Base-by-base conservation (phyloP, 2,113 vertebrate species). In the Scolopax mira region DNA sequence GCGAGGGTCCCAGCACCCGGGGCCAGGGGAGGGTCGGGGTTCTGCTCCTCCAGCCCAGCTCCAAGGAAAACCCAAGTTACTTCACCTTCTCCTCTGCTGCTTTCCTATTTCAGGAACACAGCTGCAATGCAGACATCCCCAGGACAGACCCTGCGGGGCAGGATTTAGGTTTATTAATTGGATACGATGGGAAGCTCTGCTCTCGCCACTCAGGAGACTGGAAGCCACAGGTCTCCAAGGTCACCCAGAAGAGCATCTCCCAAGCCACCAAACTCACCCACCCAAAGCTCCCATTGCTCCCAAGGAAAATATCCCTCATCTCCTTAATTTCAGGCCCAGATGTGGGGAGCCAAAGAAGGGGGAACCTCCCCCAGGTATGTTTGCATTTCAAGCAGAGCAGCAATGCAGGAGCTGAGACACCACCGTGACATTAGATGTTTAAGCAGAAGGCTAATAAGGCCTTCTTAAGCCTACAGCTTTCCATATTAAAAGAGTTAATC, bases 1-100 rank as follows among this genome's bases (percentile, higher is more conserved):
- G 64, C 0, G 0, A 37, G 42, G 33, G 10, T 62, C 42, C 62
- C 71, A 31, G 62, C 17, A 54, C 3, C 61, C 41, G 4, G 12
- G 48, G 48, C 10, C 1, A 72, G 35, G 35, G 58, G 79, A 18
- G 8, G 16, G 39, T 15, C 13, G 3, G 1, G 51, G 22, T 33
- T 41, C 52, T 11, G 42, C 33, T 42, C 41, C 42, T 60, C 54
- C 37, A 7, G 49, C 12, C 28, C 69, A 54, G 51, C 70, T 54
- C 41, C 42, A 61, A 27, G 28, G 9, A 41, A 74, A 61, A 48
- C 15, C 37, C 44, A 39, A 30, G 51, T 21, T 14, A 17, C 54
- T 48, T 28, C 10, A 46, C 69, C 41, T 35, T 61, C 49, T 2
- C 21, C 18, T 19, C 52, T 35, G 44, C 67, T 46, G 67, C 42